A percentile compares a stretch with the other conserved stretches of the same genome.
These are phyloP conservation scores for Danio tinwini DNA, from an alignment of 2,797 vertebrate species.

Conservation along the genomic window DNA sequence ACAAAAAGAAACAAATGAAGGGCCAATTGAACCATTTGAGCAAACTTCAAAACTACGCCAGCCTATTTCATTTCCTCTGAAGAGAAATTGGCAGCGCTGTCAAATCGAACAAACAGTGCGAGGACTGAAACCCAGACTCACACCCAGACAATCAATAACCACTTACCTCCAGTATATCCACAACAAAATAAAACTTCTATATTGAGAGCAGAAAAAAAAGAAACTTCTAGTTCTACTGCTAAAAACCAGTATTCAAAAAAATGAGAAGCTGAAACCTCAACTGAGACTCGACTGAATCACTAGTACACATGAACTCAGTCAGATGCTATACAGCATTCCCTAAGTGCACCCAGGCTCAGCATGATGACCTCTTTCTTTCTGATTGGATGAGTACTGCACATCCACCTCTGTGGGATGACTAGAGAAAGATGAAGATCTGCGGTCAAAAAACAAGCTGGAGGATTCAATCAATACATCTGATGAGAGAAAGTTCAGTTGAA, in stretches of 20 bases:
- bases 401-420: background rate
- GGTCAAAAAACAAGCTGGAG: background rate
- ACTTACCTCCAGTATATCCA: constrained; percentile 24
- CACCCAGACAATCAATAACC: constrained; percentile 42
- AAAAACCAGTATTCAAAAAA: constrained; percentile 7
- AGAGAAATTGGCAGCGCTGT: background rate
- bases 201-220: background rate
- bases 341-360: background rate
- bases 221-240: background rate
- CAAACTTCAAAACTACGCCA: background rate
- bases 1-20: constrained; percentile 16
- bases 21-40: constrained; percentile 6
- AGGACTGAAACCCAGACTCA: constrained; percentile 27
- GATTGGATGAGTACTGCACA: background rate
- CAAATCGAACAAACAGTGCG: constrained; percentile 18
- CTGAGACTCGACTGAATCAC: background rate
- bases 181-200: constrained; percentile 40
- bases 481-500: background rate
- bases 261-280: constrained; percentile 11
- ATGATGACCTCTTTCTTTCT: background rate
- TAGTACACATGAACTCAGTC: background rate
- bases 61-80: constrained; percentile 16
- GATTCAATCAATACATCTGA: constrained; percentile 14
- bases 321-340: background rate
- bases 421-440: background rate